phyloP scores from a whole-genome alignment of 2,797 vertebrate species.

The Dromococcyx pavoninus region DNA sequence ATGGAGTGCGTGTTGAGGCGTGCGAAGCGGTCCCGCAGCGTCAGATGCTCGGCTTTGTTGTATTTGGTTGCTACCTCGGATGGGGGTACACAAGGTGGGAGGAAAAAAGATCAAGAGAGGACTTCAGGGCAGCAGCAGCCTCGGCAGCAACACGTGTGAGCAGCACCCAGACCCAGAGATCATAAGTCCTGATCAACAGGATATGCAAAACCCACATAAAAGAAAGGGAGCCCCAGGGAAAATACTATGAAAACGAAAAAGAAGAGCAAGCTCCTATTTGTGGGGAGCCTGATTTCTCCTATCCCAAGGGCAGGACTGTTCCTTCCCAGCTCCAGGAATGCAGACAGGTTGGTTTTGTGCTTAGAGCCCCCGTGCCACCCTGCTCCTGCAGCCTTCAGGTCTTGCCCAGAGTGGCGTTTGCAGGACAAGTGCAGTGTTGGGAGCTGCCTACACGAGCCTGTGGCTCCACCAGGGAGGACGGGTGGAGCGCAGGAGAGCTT shows the following conservation, averaged over 20 bases:
- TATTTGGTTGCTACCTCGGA: slow-evolving; percentile 88
- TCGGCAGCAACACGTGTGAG: background rate
- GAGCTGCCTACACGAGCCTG: background rate
- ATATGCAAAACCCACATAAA: background rate
- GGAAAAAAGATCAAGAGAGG: background rate
- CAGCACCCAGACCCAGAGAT: background rate
- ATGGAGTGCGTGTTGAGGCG: slow-evolving; percentile 92
- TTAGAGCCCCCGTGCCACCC: background rate
- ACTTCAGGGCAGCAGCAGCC: background rate
- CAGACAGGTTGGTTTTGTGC: background rate
- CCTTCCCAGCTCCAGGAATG: background rate
- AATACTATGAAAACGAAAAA: background rate
- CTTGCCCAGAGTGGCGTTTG: background rate
- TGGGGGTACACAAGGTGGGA: background rate
- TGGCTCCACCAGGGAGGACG: background rate
- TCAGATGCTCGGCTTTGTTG: slow-evolving; percentile 85
- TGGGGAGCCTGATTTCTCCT: slow-evolving; percentile 12
- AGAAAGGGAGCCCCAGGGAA: background rate
- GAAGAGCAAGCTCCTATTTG: background rate
- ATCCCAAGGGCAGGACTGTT: slow-evolving; percentile 1
- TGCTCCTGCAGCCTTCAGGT: background rate
- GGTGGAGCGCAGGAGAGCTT: background rate
- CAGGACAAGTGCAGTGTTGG: background rate
- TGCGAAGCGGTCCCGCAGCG: slow-evolving; percentile 87
- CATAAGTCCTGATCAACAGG: background rate